Percentiles rank a stretch among this genome's conserved stretches.
phyloP scores from a whole-genome alignment of 2,113 vertebrate species.

The Tautogolabrus adspersus region DNA sequence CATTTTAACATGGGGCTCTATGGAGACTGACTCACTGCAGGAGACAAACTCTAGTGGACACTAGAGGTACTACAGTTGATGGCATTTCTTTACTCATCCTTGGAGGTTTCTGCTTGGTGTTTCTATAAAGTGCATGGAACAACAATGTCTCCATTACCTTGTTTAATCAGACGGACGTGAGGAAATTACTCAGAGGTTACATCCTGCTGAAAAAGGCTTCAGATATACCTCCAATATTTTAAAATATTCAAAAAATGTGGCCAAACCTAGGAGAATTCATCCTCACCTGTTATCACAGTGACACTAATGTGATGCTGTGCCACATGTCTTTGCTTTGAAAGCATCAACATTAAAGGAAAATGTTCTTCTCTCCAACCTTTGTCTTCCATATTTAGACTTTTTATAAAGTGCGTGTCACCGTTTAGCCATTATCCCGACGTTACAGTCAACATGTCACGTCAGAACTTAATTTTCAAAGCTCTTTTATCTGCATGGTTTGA shows the following conservation, averaged over 20 bases:
- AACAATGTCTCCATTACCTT: too few species aligned
- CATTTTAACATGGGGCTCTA: too few species aligned
- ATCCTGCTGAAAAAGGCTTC: too few species aligned
- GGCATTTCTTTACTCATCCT: too few species aligned
- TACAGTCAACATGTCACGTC: conserved; percentile 5
- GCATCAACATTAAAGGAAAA: background rate
- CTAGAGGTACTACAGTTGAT: too few species aligned
- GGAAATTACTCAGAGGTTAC: too few species aligned
- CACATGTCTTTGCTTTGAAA: background rate
- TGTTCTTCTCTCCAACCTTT: conserved; percentile 7
- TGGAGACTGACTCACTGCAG: too few species aligned
- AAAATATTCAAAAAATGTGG: background rate
- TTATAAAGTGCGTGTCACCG: background rate
- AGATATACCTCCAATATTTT: background rate
- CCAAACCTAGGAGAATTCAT: background rate
- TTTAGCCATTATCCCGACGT: background rate
- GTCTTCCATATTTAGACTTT: background rate
- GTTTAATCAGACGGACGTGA: too few species aligned
- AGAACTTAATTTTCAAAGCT: conserved; percentile 10
- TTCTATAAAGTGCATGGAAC: too few species aligned
- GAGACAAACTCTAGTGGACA: too few species aligned
- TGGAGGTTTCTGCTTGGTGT: too few species aligned
- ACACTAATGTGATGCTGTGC: background rate
- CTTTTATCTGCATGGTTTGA: conserved; percentile 7
- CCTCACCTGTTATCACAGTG: too few species aligned